Conservation (phyloP, 2,113 vertebrate species). For the Megaleporinus macrocephalus region DNA sequence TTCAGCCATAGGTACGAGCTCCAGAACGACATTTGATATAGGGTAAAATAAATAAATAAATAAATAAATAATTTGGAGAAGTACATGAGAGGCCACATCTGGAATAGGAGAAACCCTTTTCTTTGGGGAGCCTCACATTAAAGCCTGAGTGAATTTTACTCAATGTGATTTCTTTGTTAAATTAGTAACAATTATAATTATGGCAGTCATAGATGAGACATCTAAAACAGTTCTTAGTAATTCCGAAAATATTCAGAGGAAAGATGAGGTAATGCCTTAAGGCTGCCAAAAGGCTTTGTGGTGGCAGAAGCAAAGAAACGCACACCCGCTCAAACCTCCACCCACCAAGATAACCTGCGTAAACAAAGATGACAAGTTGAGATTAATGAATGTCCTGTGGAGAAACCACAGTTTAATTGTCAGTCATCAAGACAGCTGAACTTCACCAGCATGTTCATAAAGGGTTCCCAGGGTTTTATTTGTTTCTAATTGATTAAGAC, state of each 20-base stretch:
- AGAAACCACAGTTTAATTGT: conserved; percentile 98
- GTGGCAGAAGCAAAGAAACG: conserved; percentile 77
- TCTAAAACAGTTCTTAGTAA: conserved; percentile 67
- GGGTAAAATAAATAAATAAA: background rate
- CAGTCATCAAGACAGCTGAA: conserved; percentile 92
- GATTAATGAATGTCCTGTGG: conserved; percentile 95
- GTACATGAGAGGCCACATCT: conserved; percentile 16
- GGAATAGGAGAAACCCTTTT: background rate
- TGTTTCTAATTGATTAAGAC: conserved; percentile 93
- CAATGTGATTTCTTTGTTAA: conserved; percentile 52
- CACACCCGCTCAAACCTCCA: conserved; percentile 63
- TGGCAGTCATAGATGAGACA: conserved; percentile 59
- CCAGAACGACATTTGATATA: background rate
- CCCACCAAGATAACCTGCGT: conserved; percentile 88
- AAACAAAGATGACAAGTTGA: conserved; percentile 99
- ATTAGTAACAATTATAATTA: conserved; percentile 61
- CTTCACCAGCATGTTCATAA: conserved; percentile 90
- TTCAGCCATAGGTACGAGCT: conserved; percentile 9
- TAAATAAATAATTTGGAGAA: background rate
- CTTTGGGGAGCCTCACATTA: background rate
- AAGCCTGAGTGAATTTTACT: conserved; percentile 19
- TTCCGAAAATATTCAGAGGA: conserved; percentile 72
- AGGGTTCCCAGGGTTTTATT: conserved; percentile 85
- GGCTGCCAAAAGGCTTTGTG: conserved; percentile 60
- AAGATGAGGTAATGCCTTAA: conserved; percentile 68